Evolutionary conservation across 2,113 vertebrate species (phyloP), one percentile per base, ranked within the genome.

Genomic region (Phylloscopus whistleri): DNA sequence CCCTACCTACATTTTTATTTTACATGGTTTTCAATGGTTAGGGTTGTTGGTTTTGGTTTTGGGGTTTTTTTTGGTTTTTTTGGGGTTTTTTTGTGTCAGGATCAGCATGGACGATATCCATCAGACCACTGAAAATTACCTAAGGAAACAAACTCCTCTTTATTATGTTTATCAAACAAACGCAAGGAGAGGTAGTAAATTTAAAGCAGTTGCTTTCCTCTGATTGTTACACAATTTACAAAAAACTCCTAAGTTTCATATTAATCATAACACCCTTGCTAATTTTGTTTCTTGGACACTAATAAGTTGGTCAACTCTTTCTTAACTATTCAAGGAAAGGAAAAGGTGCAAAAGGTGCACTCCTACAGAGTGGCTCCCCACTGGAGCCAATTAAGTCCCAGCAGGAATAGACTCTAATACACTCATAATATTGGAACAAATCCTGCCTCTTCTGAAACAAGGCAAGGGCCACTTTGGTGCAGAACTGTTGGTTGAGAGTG

Each of bases 121-220:
- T 86, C 43, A 92, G 41, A 73, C 93, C 16, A 44, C 23, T 79
- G 46, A 96, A 95, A 97, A 94, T 95, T 97, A 93, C 58, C 77
- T 93, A 86, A 95, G 94, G 87, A 96, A 96, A 95, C 51, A 94
- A 83, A 89, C 39, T 92, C 95, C n/a, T 81, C 30, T 89, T 56
- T 84, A 22, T 84, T 94, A 93, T 35, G 55, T 75, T 94, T 87
- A 80, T 59, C 41, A 91, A 75, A 87, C 3, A 89, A 62, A 88
- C 6, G 12, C 7, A 83, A 77, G 67, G 10, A 77, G 39, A 62
- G 2, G 31, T 9, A 74, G 8, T 87, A 90, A 58, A 82, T 72
- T 74, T 64, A 80, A 87, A 85, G 24, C 44, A 81, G 80, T 37
- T 27, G 20, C 7, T 59, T 76, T 53, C 31, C 83, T 88, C 66